Evolutionary conservation across 2,888 invertebrate genomes (phyloP), one percentile per base, ranked within the genome.

Genomic region (Dendrolimus pini): DNA sequence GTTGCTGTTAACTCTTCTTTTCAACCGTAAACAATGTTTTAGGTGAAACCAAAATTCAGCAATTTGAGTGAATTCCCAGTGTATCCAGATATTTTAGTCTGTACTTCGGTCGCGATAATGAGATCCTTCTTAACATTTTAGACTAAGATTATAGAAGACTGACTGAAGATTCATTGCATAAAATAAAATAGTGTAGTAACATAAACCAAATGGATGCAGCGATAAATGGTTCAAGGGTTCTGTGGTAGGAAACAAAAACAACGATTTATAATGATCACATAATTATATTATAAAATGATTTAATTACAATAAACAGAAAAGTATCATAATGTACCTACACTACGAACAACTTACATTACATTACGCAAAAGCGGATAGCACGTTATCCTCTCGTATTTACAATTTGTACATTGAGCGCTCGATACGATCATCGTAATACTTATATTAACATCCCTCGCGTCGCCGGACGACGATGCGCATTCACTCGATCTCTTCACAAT

Each of bases 241-340:
- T 6, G 30, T 30, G 41, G 42, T 41, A 14, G 55, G 55, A 56
- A 82, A 85, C 65, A 76, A 65, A 88, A 89, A 89, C 88, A 81
- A 88, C 80, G 63, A 71, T 82, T 82, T 86, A 89, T 89, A 89
- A 89, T 89, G 87, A 85, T 89, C 89, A 89, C 89, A 89, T 90
- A 90, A 90, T 91, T 91, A 91, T 91, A 91, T 91, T 91, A 91
- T 91, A 91, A 91, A 91, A 91, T 91, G 91, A 91, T 91, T 91
- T 91, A 89, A 89, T 91, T 91, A 91, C 91, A 90, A 86, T 91
- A 90, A 91, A 91, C 91, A 91, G 88, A 89, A 91, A 91, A 91
- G 91, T 91, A 91, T 91, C 88, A 88, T 90, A 89, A 88, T 89
- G 85, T 90, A 90, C 89, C 89, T 91, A 91, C 86, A 82, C 89